phyloP scores from a whole-genome alignment of 1,140 invertebrate species.

The Melanaphis sacchari region DNA sequence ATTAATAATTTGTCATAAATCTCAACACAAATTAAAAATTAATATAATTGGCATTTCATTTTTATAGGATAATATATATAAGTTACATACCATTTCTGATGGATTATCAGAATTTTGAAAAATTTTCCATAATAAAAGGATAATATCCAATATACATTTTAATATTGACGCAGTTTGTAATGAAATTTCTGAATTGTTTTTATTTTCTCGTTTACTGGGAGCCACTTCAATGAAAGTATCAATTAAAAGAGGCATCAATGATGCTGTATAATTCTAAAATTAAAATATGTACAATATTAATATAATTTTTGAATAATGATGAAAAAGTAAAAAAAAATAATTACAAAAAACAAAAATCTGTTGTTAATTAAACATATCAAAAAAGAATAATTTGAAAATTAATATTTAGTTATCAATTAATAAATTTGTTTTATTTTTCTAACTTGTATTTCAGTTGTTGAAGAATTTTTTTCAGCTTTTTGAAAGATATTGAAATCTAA shows the following conservation, averaged over 20 bases:
- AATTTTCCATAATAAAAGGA: conserved; percentile 39
- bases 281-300: not conserved
- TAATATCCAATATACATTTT: conserved; percentile 48
- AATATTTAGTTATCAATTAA: not conserved
- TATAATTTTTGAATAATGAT: not conserved
- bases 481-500: conserved; percentile 59
- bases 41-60: too few relatives aligned
- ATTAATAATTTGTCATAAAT: too few relatives aligned
- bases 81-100: conserved; percentile 29
- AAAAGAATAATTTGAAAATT: not conserved
- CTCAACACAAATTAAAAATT: too few relatives aligned
- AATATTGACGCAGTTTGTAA: conserved; percentile 50
- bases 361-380: not conserved
- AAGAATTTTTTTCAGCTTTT: conserved; percentile 54
- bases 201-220: conserved; percentile 55
- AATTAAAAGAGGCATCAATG: conserved; percentile 59
- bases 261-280: conserved; percentile 57
- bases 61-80: not conserved
- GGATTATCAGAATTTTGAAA: conserved; percentile 41
- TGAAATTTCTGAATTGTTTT: conserved; percentile 44
- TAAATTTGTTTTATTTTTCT: not conserved
- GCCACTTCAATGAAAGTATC: conserved; percentile 60
- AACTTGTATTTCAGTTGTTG: conserved; percentile 39
- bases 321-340: not conserved
- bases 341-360: not conserved